Evolutionary conservation across 1,140 invertebrate species (phyloP), one percentile per base, ranked within the genome.

Genomic region (Ganaspis sp.): DNA sequence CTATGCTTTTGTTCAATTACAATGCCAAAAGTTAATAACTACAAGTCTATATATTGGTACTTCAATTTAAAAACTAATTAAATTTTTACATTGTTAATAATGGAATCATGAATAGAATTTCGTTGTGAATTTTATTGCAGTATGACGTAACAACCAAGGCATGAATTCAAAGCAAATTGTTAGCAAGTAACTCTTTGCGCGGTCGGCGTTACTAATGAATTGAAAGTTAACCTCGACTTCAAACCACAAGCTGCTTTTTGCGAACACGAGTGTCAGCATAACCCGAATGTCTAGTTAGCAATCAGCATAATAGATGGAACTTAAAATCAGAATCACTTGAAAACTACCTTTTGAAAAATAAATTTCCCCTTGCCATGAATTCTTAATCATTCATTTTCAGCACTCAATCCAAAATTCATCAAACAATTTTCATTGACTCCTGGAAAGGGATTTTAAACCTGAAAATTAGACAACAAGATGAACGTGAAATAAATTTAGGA

Each of bases 81-180:
- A n/a, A n/a, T n/a, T n/a, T n/a, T n/a, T n/a, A n/a, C 29, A 29
- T 15, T n/a, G 12, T 11, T n/a, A 4, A 26, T 12, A 58, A 21
- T 26, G 26, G 5, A 15, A 26, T 9, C 15, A n/a, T 64, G 26
- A 29, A 64, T 29, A 64, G 12, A 64, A 64, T 64, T 64, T 26
- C 5, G 15, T 12, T 12, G 21, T 15, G 23, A 15, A 29, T n/a
- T 8, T 17, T 49, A 64, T 29, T 64, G 23, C 23, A 34, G 26
- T 64, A 26, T 64, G 21, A 29, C 11, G 26, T 64, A 64, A 64
- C 26, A 64, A 64, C 15, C 54, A 64, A 64, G 21, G 21, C 58
- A 64, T 29, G 58, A 64, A 64, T 64, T 64, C 58, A 64, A 64
- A 64, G 58, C 58, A 64, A 64, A 64, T 64, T 64, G 58, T 64